These are phyloP conservation scores for Odocoileus hemionus DNA, from an alignment of 2,113 vertebrate species.

Conservation along the genomic window DNA sequence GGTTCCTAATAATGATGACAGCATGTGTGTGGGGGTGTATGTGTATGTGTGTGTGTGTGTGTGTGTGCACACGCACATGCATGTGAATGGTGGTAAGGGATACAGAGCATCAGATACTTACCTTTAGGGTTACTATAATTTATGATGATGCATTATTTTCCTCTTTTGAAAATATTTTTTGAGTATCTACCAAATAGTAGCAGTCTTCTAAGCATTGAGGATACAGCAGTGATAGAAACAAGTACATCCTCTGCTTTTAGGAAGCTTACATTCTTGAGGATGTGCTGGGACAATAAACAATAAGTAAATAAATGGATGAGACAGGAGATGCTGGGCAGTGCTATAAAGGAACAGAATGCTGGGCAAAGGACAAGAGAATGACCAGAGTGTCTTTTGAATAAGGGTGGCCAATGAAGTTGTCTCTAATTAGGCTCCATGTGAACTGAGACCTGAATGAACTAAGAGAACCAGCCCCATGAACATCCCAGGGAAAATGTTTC, in stretches of 20 bases:
- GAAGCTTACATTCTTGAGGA: neutral
- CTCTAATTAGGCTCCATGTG: neutral
- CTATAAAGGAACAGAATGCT: neutral
- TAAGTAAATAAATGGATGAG: neutral
- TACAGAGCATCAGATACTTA: neutral
- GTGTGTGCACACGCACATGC: rapidly evolving
- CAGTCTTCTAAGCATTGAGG: neutral
- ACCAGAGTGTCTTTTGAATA: neutral
- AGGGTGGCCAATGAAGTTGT: neutral
- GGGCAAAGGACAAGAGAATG: neutral
- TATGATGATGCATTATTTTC: neutral
- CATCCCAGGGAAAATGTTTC: neutral
- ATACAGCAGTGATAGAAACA: neutral
- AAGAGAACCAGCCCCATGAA: neutral
- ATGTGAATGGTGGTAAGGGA: neutral
- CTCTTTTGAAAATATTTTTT: neutral
- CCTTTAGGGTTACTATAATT: neutral
- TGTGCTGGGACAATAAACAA: neutral
- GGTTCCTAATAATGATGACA: neutral
- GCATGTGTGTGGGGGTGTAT: neutral
- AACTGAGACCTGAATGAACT: neutral
- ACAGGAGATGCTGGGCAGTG: neutral
- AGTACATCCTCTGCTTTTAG: neutral
- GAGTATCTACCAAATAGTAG: neutral
- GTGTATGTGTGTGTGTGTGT: neutral